Evolutionary conservation across 2,888 invertebrate genomes (phyloP).

Genomic region (Creontiades dilutus): DNA sequence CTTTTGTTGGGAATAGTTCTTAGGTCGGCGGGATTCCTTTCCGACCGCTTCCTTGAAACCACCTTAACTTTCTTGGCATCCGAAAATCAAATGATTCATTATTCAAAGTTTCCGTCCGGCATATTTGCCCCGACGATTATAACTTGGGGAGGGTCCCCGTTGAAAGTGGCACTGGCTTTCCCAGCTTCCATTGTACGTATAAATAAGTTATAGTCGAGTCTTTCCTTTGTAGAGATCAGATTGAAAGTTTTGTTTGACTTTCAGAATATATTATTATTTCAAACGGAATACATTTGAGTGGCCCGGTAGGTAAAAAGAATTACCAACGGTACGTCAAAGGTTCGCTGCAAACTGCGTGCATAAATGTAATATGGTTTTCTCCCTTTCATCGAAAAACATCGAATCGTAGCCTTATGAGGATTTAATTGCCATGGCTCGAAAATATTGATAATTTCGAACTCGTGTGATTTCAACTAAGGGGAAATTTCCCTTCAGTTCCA

Average conservation of each 20-base stretch:
- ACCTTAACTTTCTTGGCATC: not conserved
- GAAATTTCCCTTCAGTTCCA: no score
- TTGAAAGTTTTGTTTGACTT: slow-evolving; percentile 25
- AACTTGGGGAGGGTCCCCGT: not conserved
- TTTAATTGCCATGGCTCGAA: no score
- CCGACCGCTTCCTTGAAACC: not conserved
- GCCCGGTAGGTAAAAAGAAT: no score
- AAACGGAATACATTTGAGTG: not conserved
- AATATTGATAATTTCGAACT: no score
- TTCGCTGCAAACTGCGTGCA: no score
- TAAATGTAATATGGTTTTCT: no score
- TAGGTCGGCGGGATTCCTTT: not conserved
- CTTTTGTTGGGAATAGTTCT: not conserved
- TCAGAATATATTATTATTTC: not conserved
- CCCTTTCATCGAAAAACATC: no score
- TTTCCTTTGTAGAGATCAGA: not conserved
- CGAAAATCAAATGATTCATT: slow-evolving; percentile 48
- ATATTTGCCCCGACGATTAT: slow-evolving; percentile 32
- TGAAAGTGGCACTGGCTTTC: not conserved
- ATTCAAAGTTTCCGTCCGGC: slow-evolving; percentile 49
- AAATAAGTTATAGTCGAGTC: slow-evolving; percentile 1
- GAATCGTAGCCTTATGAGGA: no score
- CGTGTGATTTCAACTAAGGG: no score
- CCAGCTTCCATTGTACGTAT: slow-evolving; percentile 16
- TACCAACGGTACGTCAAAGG: no score